Percentiles rank a stretch among this genome's conserved stretches.
phyloP scores from a whole-genome alignment of 2,888 invertebrate species.

The Axea sp. region DNA sequence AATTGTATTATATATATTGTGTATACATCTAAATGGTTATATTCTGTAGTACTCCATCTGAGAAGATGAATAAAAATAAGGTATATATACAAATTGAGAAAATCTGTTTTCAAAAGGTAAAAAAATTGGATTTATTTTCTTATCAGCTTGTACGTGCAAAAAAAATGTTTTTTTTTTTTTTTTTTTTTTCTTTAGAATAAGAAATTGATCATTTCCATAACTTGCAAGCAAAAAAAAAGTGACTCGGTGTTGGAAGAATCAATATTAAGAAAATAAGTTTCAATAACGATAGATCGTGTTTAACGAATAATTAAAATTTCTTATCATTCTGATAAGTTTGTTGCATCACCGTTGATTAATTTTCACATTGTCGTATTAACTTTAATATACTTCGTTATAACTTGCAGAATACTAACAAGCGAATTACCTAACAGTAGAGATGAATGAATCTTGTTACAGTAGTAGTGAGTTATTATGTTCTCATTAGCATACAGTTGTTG shows the following conservation, averaged over 20 bases:
- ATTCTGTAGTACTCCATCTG: no score
- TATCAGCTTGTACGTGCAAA: no score
- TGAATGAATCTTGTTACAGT: constrained; percentile 58
- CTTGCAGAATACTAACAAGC: constrained; percentile 58
- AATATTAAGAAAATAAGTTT: constrained; percentile 5
- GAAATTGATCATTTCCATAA: not conserved
- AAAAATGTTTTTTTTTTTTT: no score
- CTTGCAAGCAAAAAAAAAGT: not conserved
- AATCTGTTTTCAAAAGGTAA: no score
- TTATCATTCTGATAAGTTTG: constrained; percentile 41
- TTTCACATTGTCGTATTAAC: constrained; percentile 56
- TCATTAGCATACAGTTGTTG: constrained; percentile 56
- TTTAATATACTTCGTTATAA: constrained; percentile 58
- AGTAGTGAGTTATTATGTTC: constrained; percentile 56
- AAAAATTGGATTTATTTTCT: no score
- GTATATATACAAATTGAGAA: no score
- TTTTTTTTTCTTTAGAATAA: no score
- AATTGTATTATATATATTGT: no score
- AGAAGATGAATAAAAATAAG: no score
- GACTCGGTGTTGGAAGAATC: not conserved
- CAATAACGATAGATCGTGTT: constrained; percentile 1
- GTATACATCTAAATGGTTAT: no score
- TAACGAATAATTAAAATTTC: constrained; percentile 21
- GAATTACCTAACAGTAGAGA: constrained; percentile 54
- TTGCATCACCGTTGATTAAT: constrained; percentile 51